Percentiles rank a stretch among this genome's conserved stretches.
These are phyloP conservation scores for Crotalus horridus DNA, from an alignment of 2,113 vertebrate genomes.

Conservation along the genomic window DNA sequence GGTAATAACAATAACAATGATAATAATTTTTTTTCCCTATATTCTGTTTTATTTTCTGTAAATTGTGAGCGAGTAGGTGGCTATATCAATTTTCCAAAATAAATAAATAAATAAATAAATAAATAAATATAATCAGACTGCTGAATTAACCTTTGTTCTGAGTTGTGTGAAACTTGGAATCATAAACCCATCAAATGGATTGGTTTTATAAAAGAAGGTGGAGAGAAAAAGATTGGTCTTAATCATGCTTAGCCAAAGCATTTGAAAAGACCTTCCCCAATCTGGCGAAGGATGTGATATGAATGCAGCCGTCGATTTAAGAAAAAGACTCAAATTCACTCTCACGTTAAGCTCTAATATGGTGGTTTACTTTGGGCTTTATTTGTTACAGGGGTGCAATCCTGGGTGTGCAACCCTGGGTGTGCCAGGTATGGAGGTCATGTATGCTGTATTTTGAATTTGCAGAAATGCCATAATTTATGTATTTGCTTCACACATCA, in stretches of 20 bases:
- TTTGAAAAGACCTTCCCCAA: neutral
- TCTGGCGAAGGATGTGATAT: neutral
- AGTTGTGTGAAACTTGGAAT: neutral
- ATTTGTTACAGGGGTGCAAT: neutral
- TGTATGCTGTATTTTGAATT: neutral
- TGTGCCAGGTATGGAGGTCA: neutral
- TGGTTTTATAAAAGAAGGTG: neutral
- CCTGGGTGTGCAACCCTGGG: neutral
- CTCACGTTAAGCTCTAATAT: neutral
- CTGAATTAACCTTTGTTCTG: neutral
- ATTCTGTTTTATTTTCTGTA: neutral
- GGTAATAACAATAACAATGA: no score
- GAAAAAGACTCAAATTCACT: neutral
- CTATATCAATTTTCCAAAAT: neutral
- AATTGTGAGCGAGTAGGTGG: neutral
- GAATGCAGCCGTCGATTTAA: neutral
- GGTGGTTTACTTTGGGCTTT: neutral
- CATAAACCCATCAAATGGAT: neutral
- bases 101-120: neutral
- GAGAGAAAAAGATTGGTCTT: neutral
- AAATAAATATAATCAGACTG: neutral
- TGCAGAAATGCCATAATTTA: neutral
- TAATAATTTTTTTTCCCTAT: neutral
- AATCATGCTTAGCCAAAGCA: neutral
- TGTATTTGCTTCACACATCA: neutral